phyloP scores from a whole-genome alignment of 2,797 vertebrate species.

The Amblyopsis hoosieri region DNA sequence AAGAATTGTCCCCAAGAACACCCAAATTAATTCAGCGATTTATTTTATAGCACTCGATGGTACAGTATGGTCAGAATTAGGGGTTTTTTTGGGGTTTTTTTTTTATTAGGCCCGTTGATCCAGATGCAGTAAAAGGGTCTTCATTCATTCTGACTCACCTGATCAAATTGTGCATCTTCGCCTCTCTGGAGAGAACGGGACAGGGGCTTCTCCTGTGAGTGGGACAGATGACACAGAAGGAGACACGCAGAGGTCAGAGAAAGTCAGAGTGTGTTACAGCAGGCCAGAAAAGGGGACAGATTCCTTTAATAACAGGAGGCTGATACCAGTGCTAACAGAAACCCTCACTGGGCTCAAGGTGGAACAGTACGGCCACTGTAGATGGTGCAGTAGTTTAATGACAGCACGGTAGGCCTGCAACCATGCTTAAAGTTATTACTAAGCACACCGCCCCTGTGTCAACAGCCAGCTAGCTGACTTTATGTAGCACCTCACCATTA shows the following conservation, averaged over 20 bases:
- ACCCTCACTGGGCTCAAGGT: conserved; percentile 3
- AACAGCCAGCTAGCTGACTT: conserved; percentile 15
- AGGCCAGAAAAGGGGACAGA: not conserved
- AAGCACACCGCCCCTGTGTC: conserved; percentile 1
- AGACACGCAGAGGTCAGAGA: not conserved
- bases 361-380: not conserved
- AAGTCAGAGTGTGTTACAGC: not conserved
- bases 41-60: too few relatives aligned
- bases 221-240: not conserved
- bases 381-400: conserved; percentile 1
- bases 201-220: conserved; percentile 90
- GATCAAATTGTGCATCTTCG: conserved; percentile 99
- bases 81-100: too few relatives aligned
- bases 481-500: too few relatives aligned
- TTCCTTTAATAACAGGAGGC: conserved; percentile 3
- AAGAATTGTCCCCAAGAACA: too few relatives aligned
- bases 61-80: too few relatives aligned
- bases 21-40: too few relatives aligned
- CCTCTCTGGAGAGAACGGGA: conserved; percentile 98
- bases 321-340: conserved; percentile 4
- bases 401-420: not conserved
- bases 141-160: conserved; percentile 78
- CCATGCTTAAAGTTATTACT: too few relatives aligned
- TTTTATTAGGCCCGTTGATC: not conserved
- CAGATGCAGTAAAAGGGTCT: not conserved